These are phyloP conservation scores for Acronicta leporina DNA, from an alignment of 2,888 invertebrate species.

Conservation along the genomic window DNA sequence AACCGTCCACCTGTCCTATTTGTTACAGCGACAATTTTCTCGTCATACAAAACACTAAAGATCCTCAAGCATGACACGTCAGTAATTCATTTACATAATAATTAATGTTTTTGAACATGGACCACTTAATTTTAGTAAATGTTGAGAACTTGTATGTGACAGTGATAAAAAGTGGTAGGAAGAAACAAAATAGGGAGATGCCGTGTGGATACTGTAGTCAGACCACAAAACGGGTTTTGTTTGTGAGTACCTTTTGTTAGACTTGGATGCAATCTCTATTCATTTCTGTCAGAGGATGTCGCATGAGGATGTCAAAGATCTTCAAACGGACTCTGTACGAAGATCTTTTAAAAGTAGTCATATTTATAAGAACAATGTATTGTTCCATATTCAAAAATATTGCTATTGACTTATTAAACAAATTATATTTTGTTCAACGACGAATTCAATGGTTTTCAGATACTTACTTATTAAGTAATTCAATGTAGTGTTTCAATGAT, in stretches of 20 bases:
- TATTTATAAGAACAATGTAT: too few species aligned
- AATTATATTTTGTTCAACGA: too few species aligned
- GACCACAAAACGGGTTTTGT: slow-evolving; percentile 73
- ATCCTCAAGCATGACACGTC: slow-evolving; percentile 72
- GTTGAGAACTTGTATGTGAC: slow-evolving; percentile 25
- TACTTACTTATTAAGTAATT: too few species aligned
- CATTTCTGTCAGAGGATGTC: neutral
- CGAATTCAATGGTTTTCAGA: too few species aligned
- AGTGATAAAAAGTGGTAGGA: slow-evolving; percentile 21
- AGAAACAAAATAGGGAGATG: slow-evolving; percentile 63
- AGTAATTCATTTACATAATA: slow-evolving; percentile 84
- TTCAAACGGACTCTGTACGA: too few species aligned
- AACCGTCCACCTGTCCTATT: slow-evolving; percentile 54
- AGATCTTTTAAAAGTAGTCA: too few species aligned
- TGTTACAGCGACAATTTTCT: slow-evolving; percentile 60
- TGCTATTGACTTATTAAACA: too few species aligned
- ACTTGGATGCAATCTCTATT: neutral
- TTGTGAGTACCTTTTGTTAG: slow-evolving; percentile 69
- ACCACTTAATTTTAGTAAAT: slow-evolving; percentile 63
- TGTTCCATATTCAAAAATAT: too few species aligned
- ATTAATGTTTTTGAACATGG: slow-evolving; percentile 61
- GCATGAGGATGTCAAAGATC: too few species aligned
- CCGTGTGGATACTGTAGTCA: slow-evolving; percentile 84
- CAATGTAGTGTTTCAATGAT: too few species aligned
- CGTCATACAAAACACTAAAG: slow-evolving; percentile 67